A percentile compares a stretch with the other conserved stretches of the same genome.
Evolutionary conservation across 2,888 invertebrate genomes (phyloP).

Genomic region (Lycophotia porphyrea): DNA sequence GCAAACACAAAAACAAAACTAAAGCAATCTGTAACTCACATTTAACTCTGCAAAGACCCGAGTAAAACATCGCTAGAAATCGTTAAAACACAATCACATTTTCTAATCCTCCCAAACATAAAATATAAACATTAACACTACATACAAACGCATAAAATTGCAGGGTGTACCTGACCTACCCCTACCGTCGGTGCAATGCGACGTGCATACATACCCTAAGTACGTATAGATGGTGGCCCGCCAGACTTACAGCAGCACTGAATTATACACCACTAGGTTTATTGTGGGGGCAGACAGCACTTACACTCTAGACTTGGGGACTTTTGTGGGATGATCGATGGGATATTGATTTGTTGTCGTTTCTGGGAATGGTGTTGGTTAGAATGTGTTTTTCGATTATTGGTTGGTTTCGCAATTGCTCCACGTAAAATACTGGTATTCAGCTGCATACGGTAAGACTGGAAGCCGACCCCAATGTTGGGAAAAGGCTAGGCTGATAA

Average conservation of each 20-base stretch:
- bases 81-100: constrained; percentile 15
- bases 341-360: constrained; percentile 40
- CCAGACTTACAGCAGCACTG: constrained; percentile 80
- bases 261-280: constrained; percentile 86
- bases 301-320: constrained; percentile 72
- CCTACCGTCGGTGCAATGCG: constrained; percentile 80
- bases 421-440: not conserved
- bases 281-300: constrained; percentile 74
- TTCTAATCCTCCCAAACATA: not conserved
- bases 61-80: not conserved
- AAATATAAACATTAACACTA: constrained; percentile 30
- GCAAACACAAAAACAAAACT: not conserved
- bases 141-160: constrained; percentile 59
- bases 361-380: not conserved
- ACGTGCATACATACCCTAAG: constrained; percentile 56
- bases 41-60: not conserved
- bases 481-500: not conserved
- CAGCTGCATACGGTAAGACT: not conserved
- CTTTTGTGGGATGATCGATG: constrained; percentile 41
- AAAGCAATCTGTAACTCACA: not conserved
- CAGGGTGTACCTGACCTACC: constrained; percentile 80
- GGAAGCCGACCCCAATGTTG: not conserved
- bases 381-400: not conserved
- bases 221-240: constrained; percentile 62
- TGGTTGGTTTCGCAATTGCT: not conserved